Base-by-base conservation (phyloP, 2,797 vertebrate genomes). In the Pseudomugil tenellus region DNA sequence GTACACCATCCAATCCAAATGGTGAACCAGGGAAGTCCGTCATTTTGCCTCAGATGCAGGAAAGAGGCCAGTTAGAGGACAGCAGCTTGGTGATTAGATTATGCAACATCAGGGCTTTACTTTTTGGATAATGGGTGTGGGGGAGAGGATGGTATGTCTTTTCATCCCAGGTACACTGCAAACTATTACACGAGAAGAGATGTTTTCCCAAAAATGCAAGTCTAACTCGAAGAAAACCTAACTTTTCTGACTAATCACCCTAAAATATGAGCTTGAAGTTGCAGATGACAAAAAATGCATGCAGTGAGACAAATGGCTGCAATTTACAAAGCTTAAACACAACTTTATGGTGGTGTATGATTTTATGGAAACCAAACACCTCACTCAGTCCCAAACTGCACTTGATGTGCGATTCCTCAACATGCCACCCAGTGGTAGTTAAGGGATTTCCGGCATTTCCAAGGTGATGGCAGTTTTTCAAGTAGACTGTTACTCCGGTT, bases 271-370 rank as follows among this genome's bases (percentile, higher is more conserved):
- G 65, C 56, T 58, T 56, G 43, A 62, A 71, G 73, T 49, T 72
- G 77, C 87, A 85, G 77, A 77, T 87, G 61, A 77, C 81, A 58
- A 56, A 54, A 89, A 85, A 89, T 87, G 62, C 72, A 21, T 69
- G 63, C 74, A 76, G 66, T 57, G 58, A 41, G 4, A 41, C n/a
- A 46, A 2, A 48, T 11, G 6, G 63, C 57, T 66, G 78, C 39
- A 65, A 78, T 77, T 80, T 69, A 51, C 64, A 72, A 49, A 67
- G 72, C 71, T 79, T 83, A 80, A 87, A 74, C 64, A 60, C 37
- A 37, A 25, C 39, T 79, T 83, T 77, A 86, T 26, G 58, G 31
- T n/a, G 28, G 64, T 83, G 49, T 69, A 67, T 69, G 60, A 41
- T 79, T 80, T 78, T 71, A 85, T 79, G 53, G 54, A 29, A 59